phyloP scores from a whole-genome alignment of 2,113 vertebrate species.

The Colistium nudipinnis region DNA sequence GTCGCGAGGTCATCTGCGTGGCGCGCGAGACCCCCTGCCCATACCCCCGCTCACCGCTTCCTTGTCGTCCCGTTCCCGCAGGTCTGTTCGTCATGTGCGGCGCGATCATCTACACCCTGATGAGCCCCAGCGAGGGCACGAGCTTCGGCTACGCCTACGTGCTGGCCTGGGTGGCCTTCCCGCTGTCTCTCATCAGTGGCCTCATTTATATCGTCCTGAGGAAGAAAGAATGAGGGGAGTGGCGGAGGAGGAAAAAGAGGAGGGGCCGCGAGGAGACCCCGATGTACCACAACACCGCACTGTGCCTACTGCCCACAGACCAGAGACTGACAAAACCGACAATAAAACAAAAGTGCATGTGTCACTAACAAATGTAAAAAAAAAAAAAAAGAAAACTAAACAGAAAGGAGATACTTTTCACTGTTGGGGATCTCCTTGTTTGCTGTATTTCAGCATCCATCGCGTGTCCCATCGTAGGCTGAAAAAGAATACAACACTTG shows the following conservation, averaged over 20 bases:
- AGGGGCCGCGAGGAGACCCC: slow-evolving; percentile 47
- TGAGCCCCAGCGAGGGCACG: slow-evolving; percentile 68
- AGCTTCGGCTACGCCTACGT: slow-evolving; percentile 89
- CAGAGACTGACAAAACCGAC: slow-evolving; percentile 68
- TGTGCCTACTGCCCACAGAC: slow-evolving; percentile 80
- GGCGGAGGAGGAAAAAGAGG: slow-evolving; percentile 13
- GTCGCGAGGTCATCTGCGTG: slow-evolving; percentile 10
- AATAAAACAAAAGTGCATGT: slow-evolving; percentile 53
- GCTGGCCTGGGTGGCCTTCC: slow-evolving; percentile 95
- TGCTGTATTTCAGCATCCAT: slow-evolving; percentile 29
- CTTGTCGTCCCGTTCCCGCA: slow-evolving; percentile 49
- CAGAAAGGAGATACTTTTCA: slow-evolving; percentile 19
- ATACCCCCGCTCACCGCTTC: background rate
- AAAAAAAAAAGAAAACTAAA: too few relatives aligned
- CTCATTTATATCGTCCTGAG: slow-evolving; percentile 94
- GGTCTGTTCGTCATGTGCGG: slow-evolving; percentile 96
- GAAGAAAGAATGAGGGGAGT: slow-evolving; percentile 88
- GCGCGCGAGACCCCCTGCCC: background rate
- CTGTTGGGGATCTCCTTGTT: slow-evolving; percentile 5
- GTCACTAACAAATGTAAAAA: slow-evolving; percentile 55
- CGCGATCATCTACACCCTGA: slow-evolving; percentile 94
- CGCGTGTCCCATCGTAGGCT: slow-evolving; percentile 28
- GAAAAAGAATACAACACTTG: slow-evolving; percentile 14
- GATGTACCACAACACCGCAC: slow-evolving; percentile 65
- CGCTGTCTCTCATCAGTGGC: slow-evolving; percentile 90